These are phyloP conservation scores for Platycercus adscitus DNA, from an alignment of 2,113 vertebrate genomes.

Conservation along the genomic window DNA sequence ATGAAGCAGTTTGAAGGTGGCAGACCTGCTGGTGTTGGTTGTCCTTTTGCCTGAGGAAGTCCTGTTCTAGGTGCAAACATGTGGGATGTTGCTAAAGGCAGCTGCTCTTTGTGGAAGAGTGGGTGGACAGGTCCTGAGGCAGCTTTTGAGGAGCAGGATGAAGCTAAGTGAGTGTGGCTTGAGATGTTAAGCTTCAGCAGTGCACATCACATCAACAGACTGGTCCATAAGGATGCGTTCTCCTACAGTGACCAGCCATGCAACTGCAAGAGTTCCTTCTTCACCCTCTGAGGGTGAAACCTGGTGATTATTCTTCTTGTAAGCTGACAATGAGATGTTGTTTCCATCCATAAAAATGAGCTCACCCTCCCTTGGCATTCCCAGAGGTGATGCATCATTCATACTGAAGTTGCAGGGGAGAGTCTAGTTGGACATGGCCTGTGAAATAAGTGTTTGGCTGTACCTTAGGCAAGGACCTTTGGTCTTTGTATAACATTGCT, in stretches of 20 bases:
- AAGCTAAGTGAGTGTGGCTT: background rate
- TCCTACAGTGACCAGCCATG: accelerated
- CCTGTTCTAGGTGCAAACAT: background rate
- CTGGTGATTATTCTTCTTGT: background rate
- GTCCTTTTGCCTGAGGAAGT: background rate
- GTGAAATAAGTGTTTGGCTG: background rate
- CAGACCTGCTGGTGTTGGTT: background rate
- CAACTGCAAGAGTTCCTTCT: background rate
- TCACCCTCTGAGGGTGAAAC: background rate
- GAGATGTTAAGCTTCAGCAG: background rate
- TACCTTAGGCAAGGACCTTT: background rate
- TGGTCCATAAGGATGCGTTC: background rate
- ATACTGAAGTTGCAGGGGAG: background rate
- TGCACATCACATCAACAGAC: background rate
- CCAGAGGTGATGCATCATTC: background rate
- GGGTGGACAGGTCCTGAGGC: background rate
- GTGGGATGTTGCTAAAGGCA: background rate
- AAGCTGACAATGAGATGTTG: background rate
- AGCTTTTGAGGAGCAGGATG: background rate
- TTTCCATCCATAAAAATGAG: background rate
- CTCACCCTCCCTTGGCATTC: background rate
- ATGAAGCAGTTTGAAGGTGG: background rate
- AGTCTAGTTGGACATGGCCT: background rate
- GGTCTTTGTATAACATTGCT: background rate
- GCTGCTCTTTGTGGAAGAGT: background rate